These are phyloP conservation scores for Scaptomyza montana DNA, from an alignment of 1,140 invertebrate species.

Conservation along the genomic window DNA sequence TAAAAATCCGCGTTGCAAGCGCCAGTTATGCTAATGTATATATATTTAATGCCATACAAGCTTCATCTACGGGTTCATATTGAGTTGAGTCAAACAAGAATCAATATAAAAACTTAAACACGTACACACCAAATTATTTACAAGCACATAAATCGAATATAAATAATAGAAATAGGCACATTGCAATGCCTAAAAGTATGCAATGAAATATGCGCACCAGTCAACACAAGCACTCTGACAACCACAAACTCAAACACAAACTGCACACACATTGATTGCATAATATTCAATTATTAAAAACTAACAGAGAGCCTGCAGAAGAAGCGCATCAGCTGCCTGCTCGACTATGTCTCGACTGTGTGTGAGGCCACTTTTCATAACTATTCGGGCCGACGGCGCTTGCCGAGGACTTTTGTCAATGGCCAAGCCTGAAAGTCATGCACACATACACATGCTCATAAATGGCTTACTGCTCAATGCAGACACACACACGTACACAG, in stretches of 20 bases:
- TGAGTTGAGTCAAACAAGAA: neutral
- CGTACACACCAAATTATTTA: conserved; percentile 9
- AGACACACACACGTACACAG: conserved; percentile 27
- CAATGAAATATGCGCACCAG: conserved; percentile 47
- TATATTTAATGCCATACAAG: too few relatives aligned
- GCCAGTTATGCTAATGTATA: conserved; percentile 1
- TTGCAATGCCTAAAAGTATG: conserved; percentile 48
- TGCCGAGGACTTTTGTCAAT: conserved; percentile 72
- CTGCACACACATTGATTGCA: conserved; percentile 60
- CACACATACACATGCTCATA: neutral
- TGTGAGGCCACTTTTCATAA: conserved; percentile 69
- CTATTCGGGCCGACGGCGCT: conserved; percentile 47
- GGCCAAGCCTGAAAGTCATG: conserved; percentile 65
- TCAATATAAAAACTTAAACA: neutral
- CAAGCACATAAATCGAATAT: conserved; percentile 35
- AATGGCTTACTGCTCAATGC: conserved; percentile 55
- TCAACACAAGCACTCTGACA: conserved; percentile 37
- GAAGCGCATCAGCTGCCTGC: neutral
- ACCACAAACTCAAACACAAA: conserved; percentile 8
- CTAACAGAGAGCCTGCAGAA: conserved; percentile 38
- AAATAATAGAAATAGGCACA: conserved; percentile 41
- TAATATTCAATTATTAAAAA: conserved; percentile 76
- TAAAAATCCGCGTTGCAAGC: conserved; percentile 5
- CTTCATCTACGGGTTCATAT: neutral
- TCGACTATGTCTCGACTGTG: too few relatives aligned